Evolutionary conservation across 1,140 invertebrate species (phyloP).

Genomic region (Cyclargus thomasi): DNA sequence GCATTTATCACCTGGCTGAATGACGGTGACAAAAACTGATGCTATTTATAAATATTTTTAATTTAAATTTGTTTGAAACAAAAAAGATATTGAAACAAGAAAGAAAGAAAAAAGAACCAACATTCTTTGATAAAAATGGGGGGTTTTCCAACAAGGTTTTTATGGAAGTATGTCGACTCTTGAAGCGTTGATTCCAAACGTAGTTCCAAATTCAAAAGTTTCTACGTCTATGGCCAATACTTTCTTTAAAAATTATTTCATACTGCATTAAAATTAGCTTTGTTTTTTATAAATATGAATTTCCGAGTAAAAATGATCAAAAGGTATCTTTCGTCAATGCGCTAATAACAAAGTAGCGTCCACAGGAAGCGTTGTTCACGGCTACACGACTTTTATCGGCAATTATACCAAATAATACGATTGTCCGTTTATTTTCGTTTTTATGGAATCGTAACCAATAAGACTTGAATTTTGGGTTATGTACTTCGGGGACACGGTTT

Average conservation of each 20-base stretch:
- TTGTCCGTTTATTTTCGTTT: not conserved
- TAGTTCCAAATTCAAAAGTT: no score
- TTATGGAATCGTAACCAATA: not conserved
- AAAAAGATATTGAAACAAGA: no score
- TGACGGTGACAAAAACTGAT: slow-evolving; percentile 46
- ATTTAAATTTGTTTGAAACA: not conserved
- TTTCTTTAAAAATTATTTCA: no score
- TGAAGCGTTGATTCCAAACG: no score
- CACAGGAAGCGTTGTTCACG: not conserved
- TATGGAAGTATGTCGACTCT: no score
- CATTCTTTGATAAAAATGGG: no score
- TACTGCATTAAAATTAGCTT: no score
- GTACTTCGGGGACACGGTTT: no score
- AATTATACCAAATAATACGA: not conserved
- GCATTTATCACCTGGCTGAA: slow-evolving; percentile 52
- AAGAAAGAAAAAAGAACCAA: no score
- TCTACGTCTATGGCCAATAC: no score
- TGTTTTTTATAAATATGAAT: not conserved
- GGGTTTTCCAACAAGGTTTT: no score
- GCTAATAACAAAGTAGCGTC: not conserved
- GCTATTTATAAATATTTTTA: slow-evolving; percentile 12
- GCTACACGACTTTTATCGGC: not conserved
- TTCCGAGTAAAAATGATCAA: not conserved
- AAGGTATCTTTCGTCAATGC: not conserved
- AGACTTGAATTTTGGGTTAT: no score